Evolutionary conservation across 1,140 invertebrate genomes (phyloP).

Genomic region (Pectinophora gossypiella): DNA sequence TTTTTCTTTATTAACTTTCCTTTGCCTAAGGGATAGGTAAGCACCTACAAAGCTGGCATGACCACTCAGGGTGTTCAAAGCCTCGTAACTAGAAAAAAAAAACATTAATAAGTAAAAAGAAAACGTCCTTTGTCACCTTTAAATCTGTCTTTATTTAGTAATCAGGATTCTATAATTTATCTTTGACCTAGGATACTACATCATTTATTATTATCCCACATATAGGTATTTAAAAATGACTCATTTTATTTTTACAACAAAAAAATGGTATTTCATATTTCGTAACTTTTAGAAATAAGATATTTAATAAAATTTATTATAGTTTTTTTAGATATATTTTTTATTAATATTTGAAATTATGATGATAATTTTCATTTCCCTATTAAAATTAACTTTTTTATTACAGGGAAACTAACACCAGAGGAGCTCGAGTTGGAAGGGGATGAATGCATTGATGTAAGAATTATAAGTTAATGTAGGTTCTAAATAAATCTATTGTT

Average conservation of each 20-base stretch:
- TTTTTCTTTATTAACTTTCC: too few relatives aligned
- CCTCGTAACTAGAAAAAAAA: too few relatives aligned
- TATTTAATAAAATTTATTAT: too few relatives aligned
- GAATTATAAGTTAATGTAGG: conserved; percentile 39
- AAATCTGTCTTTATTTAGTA: too few relatives aligned
- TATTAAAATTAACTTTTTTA: not conserved
- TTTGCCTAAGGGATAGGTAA: too few relatives aligned
- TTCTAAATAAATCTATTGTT: too few relatives aligned
- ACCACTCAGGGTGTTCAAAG: too few relatives aligned
- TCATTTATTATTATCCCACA: not conserved
- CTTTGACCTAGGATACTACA: too few relatives aligned
- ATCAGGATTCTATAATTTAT: too few relatives aligned
- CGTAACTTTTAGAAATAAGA: not conserved
- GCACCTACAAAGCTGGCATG: too few relatives aligned
- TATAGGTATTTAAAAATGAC: not conserved
- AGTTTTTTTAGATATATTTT: not conserved
- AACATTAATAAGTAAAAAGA: too few relatives aligned
- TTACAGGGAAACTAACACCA: conserved; percentile 40
- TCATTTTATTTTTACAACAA: not conserved
- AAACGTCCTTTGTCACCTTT: too few relatives aligned
- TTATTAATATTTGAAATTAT: not conserved
- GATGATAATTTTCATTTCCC: not conserved
- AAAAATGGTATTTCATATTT: not conserved
- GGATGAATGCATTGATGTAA: conserved; percentile 58
- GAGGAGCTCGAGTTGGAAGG: conserved; percentile 44